Base-by-base conservation (phyloP, 2,113 vertebrate species). In the Hypomesus transpacificus region DNA sequence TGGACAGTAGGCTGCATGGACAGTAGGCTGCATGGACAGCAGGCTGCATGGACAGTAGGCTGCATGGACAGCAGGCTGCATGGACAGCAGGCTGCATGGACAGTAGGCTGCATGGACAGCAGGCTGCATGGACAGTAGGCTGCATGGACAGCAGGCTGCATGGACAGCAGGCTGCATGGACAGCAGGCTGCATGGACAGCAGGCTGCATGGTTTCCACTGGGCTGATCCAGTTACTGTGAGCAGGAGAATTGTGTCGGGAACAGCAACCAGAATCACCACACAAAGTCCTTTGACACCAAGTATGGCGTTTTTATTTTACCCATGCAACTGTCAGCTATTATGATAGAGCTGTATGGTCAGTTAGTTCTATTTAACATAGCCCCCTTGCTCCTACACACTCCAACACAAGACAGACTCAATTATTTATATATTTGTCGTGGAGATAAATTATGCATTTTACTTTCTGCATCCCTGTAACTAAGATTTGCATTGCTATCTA, bases 361-460 rank as follows among this genome's bases (percentile, higher is more conserved):
- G 39, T 13, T 7, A 46, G 39, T 46, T 46, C 39, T 46, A 46
- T 46, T 46, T 46, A 5, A 46, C 13, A 46, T 46, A 46, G 7
- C 9, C 13, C 39, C 39, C 9, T 46, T 46, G 9, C 9, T 46
- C 39, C 39, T 46, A 46, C 39, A 46, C 39, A 46, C 39, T 46
- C 39, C 39, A 46, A 46, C 39, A 13, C 39, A 46, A 46, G 6
- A 46, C 56, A 26, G 56, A 74, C 64, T 75, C 22, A 70, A 79
- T 77, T 57, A 77, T 60, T 81, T 82, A 80, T 81, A 77, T 60
- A 73, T 57, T 13, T 77, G 21, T 14, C 21, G 46, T 63, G 73
- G 54, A 39, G 72, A 83, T 90, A 64, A 91, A 90, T 89, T 75
- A 90, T 90, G 90, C 59, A 90, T 58, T 28, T 7, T 51, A 66